These are phyloP conservation scores for Paracentrotus lividus DNA, from an alignment of 53 echinoderm and acorn worm species.

Conservation along the genomic window DNA sequence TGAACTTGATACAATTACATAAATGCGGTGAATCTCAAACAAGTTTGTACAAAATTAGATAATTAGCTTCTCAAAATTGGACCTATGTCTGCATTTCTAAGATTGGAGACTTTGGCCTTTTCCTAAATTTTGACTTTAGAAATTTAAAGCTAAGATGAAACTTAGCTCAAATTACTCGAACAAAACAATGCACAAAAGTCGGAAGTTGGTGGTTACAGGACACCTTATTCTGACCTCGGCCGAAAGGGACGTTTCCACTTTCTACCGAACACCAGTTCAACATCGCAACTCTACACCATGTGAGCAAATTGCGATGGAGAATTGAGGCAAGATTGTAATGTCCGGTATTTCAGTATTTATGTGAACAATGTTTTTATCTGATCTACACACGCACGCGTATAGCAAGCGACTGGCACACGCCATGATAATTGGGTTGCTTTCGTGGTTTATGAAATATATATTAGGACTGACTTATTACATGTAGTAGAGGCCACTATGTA, in stretches of 20 bases:
- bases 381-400: constrained; percentile 36
- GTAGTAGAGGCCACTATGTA: no score
- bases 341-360: not conserved
- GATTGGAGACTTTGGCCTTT: not conserved
- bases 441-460: not conserved
- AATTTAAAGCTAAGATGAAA: not conserved
- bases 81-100: not conserved
- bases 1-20: not conserved
- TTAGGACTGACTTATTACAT: not conserved
- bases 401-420: constrained; percentile 24
- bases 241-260: not conserved
- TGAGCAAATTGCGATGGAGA: no score
- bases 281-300: no score
- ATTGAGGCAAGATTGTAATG: not conserved
- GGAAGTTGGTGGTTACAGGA: constrained; percentile 30
- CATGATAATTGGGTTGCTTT: constrained; percentile 26
- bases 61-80: not conserved
- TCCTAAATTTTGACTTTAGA: not conserved
- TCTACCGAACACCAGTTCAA: not conserved
- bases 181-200: constrained; percentile 43
- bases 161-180: constrained; percentile 8
- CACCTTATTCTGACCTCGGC: constrained; percentile 31
- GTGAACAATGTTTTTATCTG: constrained; percentile 45
- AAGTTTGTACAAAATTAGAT: not conserved
- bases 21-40: constrained; percentile 24